These are phyloP conservation scores for Timandra comae DNA, from an alignment of 2,888 invertebrate species.

Conservation along the genomic window DNA sequence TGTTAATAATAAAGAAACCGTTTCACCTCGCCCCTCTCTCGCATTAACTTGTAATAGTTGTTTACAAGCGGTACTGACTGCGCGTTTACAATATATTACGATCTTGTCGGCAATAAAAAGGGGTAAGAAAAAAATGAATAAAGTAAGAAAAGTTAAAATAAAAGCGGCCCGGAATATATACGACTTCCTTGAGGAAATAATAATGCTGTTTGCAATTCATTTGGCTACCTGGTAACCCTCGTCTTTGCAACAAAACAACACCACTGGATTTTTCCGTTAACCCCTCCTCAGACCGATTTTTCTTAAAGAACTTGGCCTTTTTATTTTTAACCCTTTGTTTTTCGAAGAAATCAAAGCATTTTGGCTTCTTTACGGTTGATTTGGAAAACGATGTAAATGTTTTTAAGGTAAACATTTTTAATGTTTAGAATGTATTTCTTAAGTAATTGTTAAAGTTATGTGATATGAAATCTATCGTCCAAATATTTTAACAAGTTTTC, in stretches of 20 bases:
- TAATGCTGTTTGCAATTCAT: conserved; percentile 79
- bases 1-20: conserved; percentile 25
- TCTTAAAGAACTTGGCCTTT: conserved; percentile 60
- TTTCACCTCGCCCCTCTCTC: conserved; percentile 39
- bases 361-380: too few relatives aligned
- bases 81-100: conserved; percentile 74
- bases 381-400: too few relatives aligned
- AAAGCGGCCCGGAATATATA: conserved; percentile 73
- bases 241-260: conserved; percentile 66
- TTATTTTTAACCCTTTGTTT: conserved; percentile 65
- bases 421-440: too few relatives aligned
- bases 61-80: conserved; percentile 67
- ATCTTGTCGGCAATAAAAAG: conserved; percentile 73
- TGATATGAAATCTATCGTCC: too few relatives aligned
- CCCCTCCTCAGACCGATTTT: conserved; percentile 54
- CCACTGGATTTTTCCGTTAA: conserved; percentile 49
- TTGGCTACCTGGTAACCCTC: conserved; percentile 73
- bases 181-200: conserved; percentile 77
- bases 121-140: conserved; percentile 70
- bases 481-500: too few relatives aligned
- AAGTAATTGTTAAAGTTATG: too few relatives aligned
- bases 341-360: conserved; percentile 54
- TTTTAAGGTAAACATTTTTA: too few relatives aligned
- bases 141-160: conserved; percentile 73
- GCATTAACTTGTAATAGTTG: conserved; percentile 73